These are phyloP conservation scores for Gobio occitaniae DNA, from an alignment of 2,797 vertebrate species.

Conservation along the genomic window DNA sequence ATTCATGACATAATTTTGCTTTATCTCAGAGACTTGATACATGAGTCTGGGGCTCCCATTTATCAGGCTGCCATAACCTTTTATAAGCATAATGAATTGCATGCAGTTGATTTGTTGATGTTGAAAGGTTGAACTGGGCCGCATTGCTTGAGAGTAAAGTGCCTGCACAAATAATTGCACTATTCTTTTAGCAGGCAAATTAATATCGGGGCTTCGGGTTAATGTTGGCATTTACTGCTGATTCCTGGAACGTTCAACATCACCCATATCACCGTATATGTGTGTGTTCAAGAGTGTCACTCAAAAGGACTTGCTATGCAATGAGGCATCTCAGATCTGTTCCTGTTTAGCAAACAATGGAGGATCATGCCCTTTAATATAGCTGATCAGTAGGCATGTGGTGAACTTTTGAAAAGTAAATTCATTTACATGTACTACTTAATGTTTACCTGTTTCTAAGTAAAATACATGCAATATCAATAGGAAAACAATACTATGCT, in stretches of 20 bases:
- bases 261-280: background rate
- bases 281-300: conserved; percentile 15
- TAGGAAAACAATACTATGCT: background rate
- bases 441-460: background rate
- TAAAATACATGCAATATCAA: background rate
- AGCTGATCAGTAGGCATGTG: background rate
- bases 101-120: conserved; percentile 46
- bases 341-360: conserved; percentile 40
- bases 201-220: conserved; percentile 35
- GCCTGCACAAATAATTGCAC: conserved; percentile 42
- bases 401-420: background rate
- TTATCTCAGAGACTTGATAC: conserved; percentile 63
- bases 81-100: conserved; percentile 58
- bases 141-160: conserved; percentile 26
- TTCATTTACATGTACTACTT: conserved; percentile 4
- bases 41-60: conserved; percentile 59
- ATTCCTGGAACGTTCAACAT: conserved; percentile 20
- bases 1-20: conserved; percentile 67
- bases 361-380: conserved; percentile 22
- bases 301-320: conserved; percentile 43
- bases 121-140: conserved; percentile 48
- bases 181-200: conserved; percentile 47
- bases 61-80: conserved; percentile 60
- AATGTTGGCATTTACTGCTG: conserved; percentile 56
- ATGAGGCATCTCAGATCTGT: conserved; percentile 10